phyloP scores from a whole-genome alignment of 2,797 vertebrate genomes.

The Takifugu rubripes region DNA sequence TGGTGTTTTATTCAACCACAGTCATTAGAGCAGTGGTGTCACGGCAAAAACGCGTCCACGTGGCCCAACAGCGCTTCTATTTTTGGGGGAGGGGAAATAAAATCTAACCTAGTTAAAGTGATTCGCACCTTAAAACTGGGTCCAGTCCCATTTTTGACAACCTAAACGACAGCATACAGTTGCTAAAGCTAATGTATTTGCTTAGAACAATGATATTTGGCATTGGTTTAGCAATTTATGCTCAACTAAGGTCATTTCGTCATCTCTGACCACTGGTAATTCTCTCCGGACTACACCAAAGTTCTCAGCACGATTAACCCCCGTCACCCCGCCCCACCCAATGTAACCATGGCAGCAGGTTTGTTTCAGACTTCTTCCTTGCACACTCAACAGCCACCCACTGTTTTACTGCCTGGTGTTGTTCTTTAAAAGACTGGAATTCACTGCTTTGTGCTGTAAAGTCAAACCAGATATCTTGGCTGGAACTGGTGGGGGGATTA shows the following conservation, averaged over 20 bases:
- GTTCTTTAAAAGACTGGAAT: conserved; percentile 64
- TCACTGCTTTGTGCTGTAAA: conserved; percentile 57
- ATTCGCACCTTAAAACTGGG: too few species aligned
- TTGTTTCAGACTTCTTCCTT: conserved; percentile 25
- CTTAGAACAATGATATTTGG: too few species aligned
- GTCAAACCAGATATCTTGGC: conserved; percentile 69
- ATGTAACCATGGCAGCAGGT: conserved; percentile 44
- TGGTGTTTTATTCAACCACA: conserved; percentile 33
- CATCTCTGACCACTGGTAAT: conserved; percentile 6
- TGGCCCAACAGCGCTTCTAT: background rate
- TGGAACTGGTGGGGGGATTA: conserved; percentile 1
- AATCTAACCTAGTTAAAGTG: too few species aligned
- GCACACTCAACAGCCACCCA: conserved; percentile 51
- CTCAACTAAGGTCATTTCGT: background rate
- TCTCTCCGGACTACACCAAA: background rate
- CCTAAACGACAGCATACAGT: background rate
- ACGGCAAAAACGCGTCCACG: conserved; percentile 15
- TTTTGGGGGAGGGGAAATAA: too few species aligned
- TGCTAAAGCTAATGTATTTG: background rate
- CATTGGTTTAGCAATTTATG: too few species aligned
- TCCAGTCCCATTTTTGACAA: too few species aligned
- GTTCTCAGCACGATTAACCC: conserved; percentile 34
- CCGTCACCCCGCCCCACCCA: conserved; percentile 28
- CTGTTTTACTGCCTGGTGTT: conserved; percentile 64
- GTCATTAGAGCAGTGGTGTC: conserved; percentile 22